A percentile compares a stretch with the other conserved stretches of the same genome.
Conservation (phyloP, 2,888 invertebrate genomes). For the Rhogogaster chlorosoma region DNA sequence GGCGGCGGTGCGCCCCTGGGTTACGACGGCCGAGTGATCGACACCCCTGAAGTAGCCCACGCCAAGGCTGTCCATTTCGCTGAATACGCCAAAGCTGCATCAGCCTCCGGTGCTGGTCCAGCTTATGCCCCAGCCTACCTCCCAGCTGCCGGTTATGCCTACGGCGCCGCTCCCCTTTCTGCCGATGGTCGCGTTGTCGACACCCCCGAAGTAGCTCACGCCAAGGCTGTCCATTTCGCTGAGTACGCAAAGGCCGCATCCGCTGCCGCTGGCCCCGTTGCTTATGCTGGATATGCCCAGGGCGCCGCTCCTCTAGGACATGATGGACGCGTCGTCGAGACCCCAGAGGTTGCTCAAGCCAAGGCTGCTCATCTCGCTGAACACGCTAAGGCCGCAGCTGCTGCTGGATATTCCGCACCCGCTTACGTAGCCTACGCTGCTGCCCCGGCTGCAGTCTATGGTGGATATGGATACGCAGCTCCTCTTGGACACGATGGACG, state of each 20-base stretch:
- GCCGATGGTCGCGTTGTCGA: conserved; percentile 57
- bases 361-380: conserved; percentile 52
- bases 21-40: conserved; percentile 46
- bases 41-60: conserved; percentile 50
- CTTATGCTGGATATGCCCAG: conserved; percentile 38
- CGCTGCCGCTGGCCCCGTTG: conserved; percentile 16
- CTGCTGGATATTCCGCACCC: conserved; percentile 18
- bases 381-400: conserved; percentile 51
- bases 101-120: conserved; percentile 9
- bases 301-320: conserved; percentile 50
- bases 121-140: neutral
- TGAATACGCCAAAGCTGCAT: conserved; percentile 46
- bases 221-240: conserved; percentile 58
- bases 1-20: conserved; percentile 28
- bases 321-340: conserved; percentile 50
- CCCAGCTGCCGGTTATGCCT: conserved; percentile 11
- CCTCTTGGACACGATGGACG: conserved; percentile 55
- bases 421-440: neutral
- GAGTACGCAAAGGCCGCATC: conserved; percentile 55
- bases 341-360: conserved; percentile 52
- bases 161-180: conserved; percentile 53
- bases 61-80: conserved; percentile 50
- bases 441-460: conserved; percentile 29
- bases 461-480: conserved; percentile 45
- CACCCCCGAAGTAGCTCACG: conserved; percentile 59